These are phyloP conservation scores for Axinella damicornis DNA, from an alignment of 37 sponge, comb jelly and placozoan genomes.

Conservation along the genomic window DNA sequence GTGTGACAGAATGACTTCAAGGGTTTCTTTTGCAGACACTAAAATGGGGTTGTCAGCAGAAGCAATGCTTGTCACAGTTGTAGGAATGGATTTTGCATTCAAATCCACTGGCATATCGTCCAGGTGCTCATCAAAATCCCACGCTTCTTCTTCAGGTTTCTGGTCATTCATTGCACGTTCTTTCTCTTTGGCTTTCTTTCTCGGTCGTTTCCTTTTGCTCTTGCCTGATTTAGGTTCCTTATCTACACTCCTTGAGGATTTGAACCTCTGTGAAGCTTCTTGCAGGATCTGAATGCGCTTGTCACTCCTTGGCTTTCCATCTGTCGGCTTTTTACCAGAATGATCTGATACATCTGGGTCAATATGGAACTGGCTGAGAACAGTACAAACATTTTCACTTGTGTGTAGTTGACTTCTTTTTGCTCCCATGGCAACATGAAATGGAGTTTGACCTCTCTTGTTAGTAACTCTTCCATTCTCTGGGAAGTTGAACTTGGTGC, in stretches of 20 bases:
- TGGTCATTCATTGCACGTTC: background rate
- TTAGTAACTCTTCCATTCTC: slow-evolving; percentile 8
- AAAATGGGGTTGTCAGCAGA: no score
- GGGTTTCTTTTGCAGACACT: no score
- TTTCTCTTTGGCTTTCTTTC: background rate
- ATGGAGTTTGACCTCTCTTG: slow-evolving; percentile 34
- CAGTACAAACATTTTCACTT: background rate
- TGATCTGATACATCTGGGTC: background rate
- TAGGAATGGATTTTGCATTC: background rate
- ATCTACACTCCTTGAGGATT: no score
- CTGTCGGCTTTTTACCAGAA: slow-evolving; percentile 4
- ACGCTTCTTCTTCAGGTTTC: background rate
- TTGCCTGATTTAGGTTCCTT: no score
- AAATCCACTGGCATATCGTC: background rate
- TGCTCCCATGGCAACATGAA: slow-evolving; percentile 7
- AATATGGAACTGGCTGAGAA: slow-evolving; percentile 2
- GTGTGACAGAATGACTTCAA: background rate
- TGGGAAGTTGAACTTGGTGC: slow-evolving; percentile 16
- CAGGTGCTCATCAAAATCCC: background rate
- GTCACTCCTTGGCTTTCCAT: slow-evolving; percentile 5
- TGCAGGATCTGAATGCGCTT: background rate
- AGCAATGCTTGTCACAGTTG: background rate
- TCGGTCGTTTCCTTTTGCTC: no score
- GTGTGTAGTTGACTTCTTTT: background rate
- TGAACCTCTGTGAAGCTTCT: slow-evolving; percentile 8